Base-by-base conservation (phyloP, 2,797 vertebrate species). In the Balearica regulorum region DNA sequence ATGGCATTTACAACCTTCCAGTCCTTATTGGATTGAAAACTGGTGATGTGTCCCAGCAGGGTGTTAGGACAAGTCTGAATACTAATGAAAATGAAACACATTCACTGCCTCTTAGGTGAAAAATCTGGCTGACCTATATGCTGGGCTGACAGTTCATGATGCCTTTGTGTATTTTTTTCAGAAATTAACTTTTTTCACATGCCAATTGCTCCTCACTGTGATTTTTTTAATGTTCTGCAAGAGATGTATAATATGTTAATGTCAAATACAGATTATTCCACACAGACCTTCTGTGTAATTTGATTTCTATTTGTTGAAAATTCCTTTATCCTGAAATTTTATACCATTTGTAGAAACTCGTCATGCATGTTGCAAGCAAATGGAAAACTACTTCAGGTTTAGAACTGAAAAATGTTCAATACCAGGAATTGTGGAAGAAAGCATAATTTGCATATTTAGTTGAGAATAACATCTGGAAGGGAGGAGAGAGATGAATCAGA, bases 201-300 rank as follows among this genome's bases (percentile, higher is more conserved):
- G 3, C 35, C 44, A 77, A 13, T 92, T 96, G 77, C 35, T 90
- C 66, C 83, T 92, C 60, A 61, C 16, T 70, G 18, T 84, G 29
- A 5, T 70, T 76, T 83, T 89, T 94, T n/a, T 21, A 46, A 72
- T 33, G 7, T 55, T 88, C 33, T 48, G 7, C 1, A 0, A 93
- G 29, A 93, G 33, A 64, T 91, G 44, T 89, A 61, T 66, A 51
- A 51, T 85, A 81, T 65, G 12, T 80, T 85, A 33, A 43, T 75
- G n/a, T 75, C 61, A 94, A 95, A 91, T 94, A 90, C 33, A 95
- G 44, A 58, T 89, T 87, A 75, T 87, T 96, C 26, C 33, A 89
- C 22, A 37, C 14, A 89, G 29, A 68, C 8, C 3, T 83, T 60
- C 21, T 71, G 25, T 25, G 18, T 87, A 31, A 77, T 49, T 72